phyloP scores from a whole-genome alignment of 2,888 invertebrate genomes.

The Bombylius major region DNA sequence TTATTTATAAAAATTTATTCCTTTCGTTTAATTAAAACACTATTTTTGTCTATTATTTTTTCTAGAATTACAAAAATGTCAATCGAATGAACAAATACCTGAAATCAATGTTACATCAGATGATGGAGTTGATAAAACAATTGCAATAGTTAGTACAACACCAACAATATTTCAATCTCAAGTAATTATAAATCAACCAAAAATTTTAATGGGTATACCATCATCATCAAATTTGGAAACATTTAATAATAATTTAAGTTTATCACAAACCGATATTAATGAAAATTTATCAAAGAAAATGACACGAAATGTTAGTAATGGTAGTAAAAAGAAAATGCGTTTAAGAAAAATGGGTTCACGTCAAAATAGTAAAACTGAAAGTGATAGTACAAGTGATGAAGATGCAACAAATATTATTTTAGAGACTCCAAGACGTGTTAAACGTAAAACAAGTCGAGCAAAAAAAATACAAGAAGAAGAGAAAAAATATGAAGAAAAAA shows the following conservation, averaged over 20 bases:
- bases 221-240: not conserved
- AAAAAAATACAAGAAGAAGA: conserved; percentile 17
- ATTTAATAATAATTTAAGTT: not conserved
- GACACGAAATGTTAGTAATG: conserved; percentile 17
- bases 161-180: conserved; percentile 13
- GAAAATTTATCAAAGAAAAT: conserved; percentile 11
- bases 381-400: conserved; percentile 31
- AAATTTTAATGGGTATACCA: not conserved
- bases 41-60: not conserved
- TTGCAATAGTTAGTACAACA: conserved; percentile 12
- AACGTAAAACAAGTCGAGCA: conserved; percentile 31
- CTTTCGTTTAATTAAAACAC: too few species aligned
- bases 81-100: conserved; percentile 23
- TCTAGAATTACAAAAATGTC: conserved; percentile 5
- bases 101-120: conserved; percentile 32
- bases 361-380: conserved; percentile 37
- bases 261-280: not conserved
- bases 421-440: conserved; percentile 32
- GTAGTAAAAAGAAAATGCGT: conserved; percentile 26
- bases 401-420: conserved; percentile 24
- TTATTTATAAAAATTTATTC: not conserved
- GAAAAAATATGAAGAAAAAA: conserved; percentile 24
- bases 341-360: conserved; percentile 34
- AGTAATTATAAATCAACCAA: conserved; percentile 11
- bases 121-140: conserved; percentile 19